These are phyloP conservation scores for Drosophila sproati DNA, from an alignment of 1,140 invertebrate genomes.

Conservation along the genomic window DNA sequence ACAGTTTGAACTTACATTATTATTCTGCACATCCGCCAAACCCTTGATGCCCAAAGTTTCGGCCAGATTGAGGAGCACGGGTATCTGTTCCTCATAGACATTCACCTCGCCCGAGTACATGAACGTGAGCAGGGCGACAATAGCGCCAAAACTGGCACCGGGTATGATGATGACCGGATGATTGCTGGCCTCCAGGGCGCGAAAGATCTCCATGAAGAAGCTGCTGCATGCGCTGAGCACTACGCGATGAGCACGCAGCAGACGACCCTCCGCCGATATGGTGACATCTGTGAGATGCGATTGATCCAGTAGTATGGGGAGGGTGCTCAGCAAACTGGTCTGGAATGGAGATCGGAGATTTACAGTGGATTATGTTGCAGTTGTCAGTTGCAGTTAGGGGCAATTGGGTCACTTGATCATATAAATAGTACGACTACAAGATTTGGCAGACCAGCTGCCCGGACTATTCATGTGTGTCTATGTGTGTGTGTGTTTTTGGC, in stretches of 20 bases:
- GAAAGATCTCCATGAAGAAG: conserved; percentile 95
- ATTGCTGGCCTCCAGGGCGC: conserved; percentile 89
- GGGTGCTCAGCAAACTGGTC: conserved; percentile 92
- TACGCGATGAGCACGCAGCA: conserved; percentile 93
- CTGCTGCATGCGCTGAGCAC: conserved; percentile 96
- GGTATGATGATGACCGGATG: conserved; percentile 94
- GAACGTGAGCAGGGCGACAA: conserved; percentile 93
- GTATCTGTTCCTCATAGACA: conserved; percentile 92
- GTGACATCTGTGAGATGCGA: conserved; percentile 96
- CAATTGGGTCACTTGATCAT: conserved; percentile 53
- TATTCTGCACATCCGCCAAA: conserved; percentile 90
- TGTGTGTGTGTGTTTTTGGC: conserved; percentile 13
- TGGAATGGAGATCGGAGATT: conserved; percentile 61
- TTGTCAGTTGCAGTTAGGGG: conserved; percentile 7
- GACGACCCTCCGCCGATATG: conserved; percentile 92
- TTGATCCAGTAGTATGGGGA: conserved; percentile 92
- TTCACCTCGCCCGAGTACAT: conserved; percentile 97
- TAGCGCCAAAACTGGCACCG: conserved; percentile 91
- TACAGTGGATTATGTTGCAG: conserved; percentile 6
- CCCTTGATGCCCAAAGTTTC: conserved; percentile 94
- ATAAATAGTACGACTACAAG: conserved; percentile 46
- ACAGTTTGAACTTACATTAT: conserved; percentile 86
- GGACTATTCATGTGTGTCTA: not conserved
- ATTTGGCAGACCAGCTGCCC: not conserved
- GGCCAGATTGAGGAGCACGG: conserved; percentile 92